A percentile compares a stretch with the other conserved stretches of the same genome.
Evolutionary conservation across 1,140 invertebrate species (phyloP).

Genomic region (Zaprionus nigranus): DNA sequence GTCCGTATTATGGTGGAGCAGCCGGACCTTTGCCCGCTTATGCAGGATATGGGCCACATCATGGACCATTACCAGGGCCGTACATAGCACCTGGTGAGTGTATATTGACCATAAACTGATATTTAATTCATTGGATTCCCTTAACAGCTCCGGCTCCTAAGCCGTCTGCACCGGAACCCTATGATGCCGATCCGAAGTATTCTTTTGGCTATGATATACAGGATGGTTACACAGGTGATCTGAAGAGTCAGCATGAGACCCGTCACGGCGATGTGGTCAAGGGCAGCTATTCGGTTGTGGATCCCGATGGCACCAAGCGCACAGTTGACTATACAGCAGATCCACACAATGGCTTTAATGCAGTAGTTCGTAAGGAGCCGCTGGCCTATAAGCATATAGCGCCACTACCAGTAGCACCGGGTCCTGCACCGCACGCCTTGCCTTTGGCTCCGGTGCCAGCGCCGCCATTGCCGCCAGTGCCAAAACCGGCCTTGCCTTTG

Average conservation of each 20-base stretch:
- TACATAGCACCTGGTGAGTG: conserved; percentile 65
- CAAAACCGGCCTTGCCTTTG: conserved; percentile 53
- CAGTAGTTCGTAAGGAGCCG: conserved; percentile 85
- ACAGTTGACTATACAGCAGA: conserved; percentile 88
- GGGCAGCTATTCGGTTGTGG: conserved; percentile 87
- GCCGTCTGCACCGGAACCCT: conserved; percentile 84
- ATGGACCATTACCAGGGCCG: conserved; percentile 45
- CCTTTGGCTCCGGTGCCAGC: conserved; percentile 67
- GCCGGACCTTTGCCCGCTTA: conserved; percentile 53
- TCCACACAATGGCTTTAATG: conserved; percentile 85
- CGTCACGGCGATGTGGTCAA: conserved; percentile 88
- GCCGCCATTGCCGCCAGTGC: conserved; percentile 62
- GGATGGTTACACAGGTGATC: conserved; percentile 87
- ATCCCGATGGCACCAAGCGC: conserved; percentile 88
- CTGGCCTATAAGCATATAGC: conserved; percentile 71
- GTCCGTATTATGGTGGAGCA: conserved; percentile 68
- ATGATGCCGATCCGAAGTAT: conserved; percentile 86
- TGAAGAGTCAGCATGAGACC: conserved; percentile 86
- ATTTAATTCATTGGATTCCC: neutral
- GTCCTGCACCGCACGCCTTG: conserved; percentile 44
- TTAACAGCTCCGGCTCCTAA: conserved; percentile 48
- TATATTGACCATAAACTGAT: neutral
- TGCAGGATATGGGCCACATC: conserved; percentile 56
- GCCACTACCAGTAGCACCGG: conserved; percentile 69
- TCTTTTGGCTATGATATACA: conserved; percentile 86